phyloP scores from a whole-genome alignment of 2,797 vertebrate genomes.

The Crenuchus spilurus region DNA sequence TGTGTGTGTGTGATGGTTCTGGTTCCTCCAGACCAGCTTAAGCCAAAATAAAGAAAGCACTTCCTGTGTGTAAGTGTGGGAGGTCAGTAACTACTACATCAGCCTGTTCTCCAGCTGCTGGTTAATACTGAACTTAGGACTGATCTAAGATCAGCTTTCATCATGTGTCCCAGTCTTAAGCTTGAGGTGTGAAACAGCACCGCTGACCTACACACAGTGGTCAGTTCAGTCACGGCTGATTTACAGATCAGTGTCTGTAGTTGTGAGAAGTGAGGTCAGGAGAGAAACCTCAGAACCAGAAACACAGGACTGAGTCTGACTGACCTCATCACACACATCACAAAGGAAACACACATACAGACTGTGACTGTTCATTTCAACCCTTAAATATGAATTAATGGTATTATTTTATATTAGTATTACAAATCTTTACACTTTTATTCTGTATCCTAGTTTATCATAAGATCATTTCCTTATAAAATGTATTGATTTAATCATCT shows the following conservation, averaged over 20 bases:
- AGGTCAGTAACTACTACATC: slow-evolving; percentile 3
- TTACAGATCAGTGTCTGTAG: background rate
- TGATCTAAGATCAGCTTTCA: background rate
- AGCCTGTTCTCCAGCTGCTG: background rate
- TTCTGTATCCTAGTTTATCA: too few species aligned
- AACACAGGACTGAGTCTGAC: background rate
- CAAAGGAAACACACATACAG: background rate
- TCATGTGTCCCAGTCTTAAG: background rate
- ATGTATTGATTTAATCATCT: too few species aligned
- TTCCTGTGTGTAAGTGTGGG: background rate
- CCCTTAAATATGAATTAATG: too few species aligned
- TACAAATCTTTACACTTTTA: too few species aligned
- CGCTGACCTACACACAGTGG: background rate
- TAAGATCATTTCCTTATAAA: too few species aligned
- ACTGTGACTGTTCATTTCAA: background rate
- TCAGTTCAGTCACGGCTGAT: too few species aligned
- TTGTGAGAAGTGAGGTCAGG: background rate
- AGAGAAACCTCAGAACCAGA: background rate
- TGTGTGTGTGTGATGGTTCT: background rate
- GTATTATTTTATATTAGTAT: too few species aligned
- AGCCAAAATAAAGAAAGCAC: background rate
- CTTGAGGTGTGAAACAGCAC: slow-evolving; percentile 6
- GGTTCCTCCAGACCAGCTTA: slow-evolving; percentile 12
- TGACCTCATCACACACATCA: background rate
- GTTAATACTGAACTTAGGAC: slow-evolving; percentile 21